Evolutionary conservation across 2,888 invertebrate species (phyloP).

Genomic region (Sycophila texana): DNA sequence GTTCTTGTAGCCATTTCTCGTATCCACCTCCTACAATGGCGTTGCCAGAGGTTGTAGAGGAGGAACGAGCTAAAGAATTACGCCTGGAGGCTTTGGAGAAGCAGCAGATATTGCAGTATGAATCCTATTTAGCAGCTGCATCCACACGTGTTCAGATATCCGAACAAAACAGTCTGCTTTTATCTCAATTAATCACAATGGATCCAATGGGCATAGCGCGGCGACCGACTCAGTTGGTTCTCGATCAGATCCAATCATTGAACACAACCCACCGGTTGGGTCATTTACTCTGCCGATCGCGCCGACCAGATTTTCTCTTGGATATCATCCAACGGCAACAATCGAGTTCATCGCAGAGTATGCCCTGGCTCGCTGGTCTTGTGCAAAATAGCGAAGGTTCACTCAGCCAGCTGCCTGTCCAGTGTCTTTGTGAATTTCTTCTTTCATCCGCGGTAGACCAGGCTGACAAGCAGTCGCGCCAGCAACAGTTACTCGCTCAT

Average conservation of each 20-base stretch:
- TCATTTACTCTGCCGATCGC: slow-evolving; percentile 89
- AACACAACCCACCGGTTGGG: slow-evolving; percentile 90
- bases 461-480: slow-evolving; percentile 83
- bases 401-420: slow-evolving; percentile 93
- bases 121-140: slow-evolving; percentile 93
- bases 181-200: slow-evolving; percentile 90
- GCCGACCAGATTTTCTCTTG: slow-evolving; percentile 93
- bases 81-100: slow-evolving; percentile 85
- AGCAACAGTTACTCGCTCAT: slow-evolving; percentile 84
- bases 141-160: slow-evolving; percentile 92
- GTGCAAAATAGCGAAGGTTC: slow-evolving; percentile 94
- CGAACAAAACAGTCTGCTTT: slow-evolving; percentile 90
- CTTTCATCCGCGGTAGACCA: slow-evolving; percentile 82
- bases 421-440: slow-evolving; percentile 97
- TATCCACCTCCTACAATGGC: slow-evolving; percentile 85
- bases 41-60: slow-evolving; percentile 78
- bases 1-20: slow-evolving; percentile 79
- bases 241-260: slow-evolving; percentile 87
- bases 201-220: slow-evolving; percentile 90
- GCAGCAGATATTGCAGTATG: slow-evolving; percentile 90
- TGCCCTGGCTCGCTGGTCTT: slow-evolving; percentile 97
- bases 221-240: slow-evolving; percentile 85
- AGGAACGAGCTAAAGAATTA: slow-evolving; percentile 81
- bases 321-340: slow-evolving; percentile 91
- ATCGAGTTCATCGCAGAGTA: slow-evolving; percentile 92